A percentile compares a stretch with the other conserved stretches of the same genome.
phyloP scores from a whole-genome alignment of 2,797 vertebrate species.

The Sternarchorhynchus goeldii region DNA sequence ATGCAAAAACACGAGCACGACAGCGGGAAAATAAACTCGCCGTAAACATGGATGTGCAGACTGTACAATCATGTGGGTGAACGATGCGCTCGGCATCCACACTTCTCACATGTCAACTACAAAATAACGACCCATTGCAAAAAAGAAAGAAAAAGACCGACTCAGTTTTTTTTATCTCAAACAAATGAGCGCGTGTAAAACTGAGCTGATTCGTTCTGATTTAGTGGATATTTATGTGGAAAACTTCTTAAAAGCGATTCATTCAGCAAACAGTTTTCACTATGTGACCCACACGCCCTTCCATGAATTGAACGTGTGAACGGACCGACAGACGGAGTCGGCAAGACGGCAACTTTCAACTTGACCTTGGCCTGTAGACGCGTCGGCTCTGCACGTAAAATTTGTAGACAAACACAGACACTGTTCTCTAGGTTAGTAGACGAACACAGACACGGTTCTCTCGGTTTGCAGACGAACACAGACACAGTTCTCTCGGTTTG shows the following conservation, averaged over 20 bases:
- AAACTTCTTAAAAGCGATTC: slow-evolving; percentile 72
- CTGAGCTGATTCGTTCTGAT: slow-evolving; percentile 32
- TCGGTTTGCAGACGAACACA: no score
- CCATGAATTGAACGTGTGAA: slow-evolving; percentile 77
- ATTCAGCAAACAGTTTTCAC: slow-evolving; percentile 76
- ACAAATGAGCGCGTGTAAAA: slow-evolving; percentile 10
- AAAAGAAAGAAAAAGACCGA: slow-evolving; percentile 27
- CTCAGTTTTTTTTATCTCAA: neutral
- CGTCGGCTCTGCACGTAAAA: slow-evolving; percentile 81
- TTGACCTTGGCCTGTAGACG: slow-evolving; percentile 97
- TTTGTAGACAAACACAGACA: slow-evolving; percentile 61
- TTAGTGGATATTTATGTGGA: slow-evolving; percentile 59
- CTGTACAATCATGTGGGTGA: slow-evolving; percentile 45
- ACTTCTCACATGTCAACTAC: slow-evolving; percentile 65
- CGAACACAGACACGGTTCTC: no score
- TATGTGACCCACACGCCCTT: slow-evolving; percentile 70
- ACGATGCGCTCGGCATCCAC: slow-evolving; percentile 39
- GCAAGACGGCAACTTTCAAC: slow-evolving; percentile 89
- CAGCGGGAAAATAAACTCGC: neutral
- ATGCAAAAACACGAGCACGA: neutral
- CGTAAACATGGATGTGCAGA: slow-evolving; percentile 64
- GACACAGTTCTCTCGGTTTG: no score
- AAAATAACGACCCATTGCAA: slow-evolving; percentile 50
- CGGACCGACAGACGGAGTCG: slow-evolving; percentile 77
- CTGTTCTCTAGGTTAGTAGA: slow-evolving; percentile 54